phyloP scores from a whole-genome alignment of 2,888 invertebrate species.

The Epinotia bilunana region DNA sequence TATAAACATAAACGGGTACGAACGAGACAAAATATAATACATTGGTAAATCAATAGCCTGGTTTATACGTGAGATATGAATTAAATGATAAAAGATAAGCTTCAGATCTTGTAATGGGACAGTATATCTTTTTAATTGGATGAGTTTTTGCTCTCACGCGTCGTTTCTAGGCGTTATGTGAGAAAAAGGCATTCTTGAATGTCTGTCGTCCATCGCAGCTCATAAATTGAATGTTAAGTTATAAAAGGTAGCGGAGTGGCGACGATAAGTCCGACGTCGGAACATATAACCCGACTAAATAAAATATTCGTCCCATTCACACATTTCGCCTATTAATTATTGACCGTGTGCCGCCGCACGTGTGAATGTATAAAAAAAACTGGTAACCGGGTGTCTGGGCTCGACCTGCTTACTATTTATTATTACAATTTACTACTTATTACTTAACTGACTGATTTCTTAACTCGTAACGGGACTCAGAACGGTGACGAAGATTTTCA shows the following conservation, averaged over 20 bases:
- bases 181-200: slow-evolving; percentile 75
- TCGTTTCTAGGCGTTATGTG: slow-evolving; percentile 66
- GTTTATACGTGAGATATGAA: slow-evolving; percentile 76
- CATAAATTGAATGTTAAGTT: slow-evolving; percentile 47
- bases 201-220: slow-evolving; percentile 72
- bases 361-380: too few species aligned
- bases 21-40: slow-evolving; percentile 53
- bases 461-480: too few species aligned
- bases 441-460: too few species aligned
- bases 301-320: too few species aligned
- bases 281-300: too few species aligned
- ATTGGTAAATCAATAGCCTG: slow-evolving; percentile 53
- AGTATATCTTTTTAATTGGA: slow-evolving; percentile 80
- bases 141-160: slow-evolving; percentile 68
- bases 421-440: too few species aligned
- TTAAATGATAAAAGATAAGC: slow-evolving; percentile 71
- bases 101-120: slow-evolving; percentile 68
- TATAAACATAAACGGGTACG: not conserved
- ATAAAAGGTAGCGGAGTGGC: not conserved
- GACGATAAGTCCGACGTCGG: too few species aligned
- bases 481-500: too few species aligned
- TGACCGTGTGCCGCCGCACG: too few species aligned
- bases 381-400: too few species aligned
- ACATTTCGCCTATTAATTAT: too few species aligned
- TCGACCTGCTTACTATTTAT: too few species aligned